Evolutionary conservation across 2,113 vertebrate species (phyloP).

Genomic region (Stercorarius parasiticus): DNA sequence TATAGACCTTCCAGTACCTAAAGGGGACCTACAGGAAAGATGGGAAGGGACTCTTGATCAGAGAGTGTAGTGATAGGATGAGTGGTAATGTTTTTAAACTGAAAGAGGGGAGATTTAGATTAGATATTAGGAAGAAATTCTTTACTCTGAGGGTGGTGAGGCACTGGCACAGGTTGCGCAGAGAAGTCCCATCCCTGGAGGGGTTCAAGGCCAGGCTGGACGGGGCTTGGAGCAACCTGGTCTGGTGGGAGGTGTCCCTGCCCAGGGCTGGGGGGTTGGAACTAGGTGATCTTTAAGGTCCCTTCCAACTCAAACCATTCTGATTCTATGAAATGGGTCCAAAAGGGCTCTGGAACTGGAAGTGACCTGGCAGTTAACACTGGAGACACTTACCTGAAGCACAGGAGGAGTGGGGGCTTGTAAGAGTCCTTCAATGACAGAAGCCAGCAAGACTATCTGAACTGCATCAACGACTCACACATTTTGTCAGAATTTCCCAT

Average conservation of each 20-base stretch:
- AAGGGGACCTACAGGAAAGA: neutral
- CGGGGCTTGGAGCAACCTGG: neutral
- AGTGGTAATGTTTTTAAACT: neutral
- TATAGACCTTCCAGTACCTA: neutral
- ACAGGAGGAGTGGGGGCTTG: fast-evolving
- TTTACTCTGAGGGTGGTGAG: neutral
- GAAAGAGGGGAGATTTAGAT: neutral
- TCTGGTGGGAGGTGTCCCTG: neutral
- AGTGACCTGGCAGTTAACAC: neutral
- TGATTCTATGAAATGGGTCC: too few relatives aligned
- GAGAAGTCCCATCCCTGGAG: neutral
- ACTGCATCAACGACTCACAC: neutral
- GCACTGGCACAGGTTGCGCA: neutral
- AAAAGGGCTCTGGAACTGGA: neutral
- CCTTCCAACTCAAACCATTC: too few relatives aligned
- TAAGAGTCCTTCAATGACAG: neutral
- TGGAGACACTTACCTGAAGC: neutral
- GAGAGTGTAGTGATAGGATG: neutral
- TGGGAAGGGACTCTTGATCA: neutral
- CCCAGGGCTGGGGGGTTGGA: neutral
- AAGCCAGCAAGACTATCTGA: neutral
- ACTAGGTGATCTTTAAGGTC: too few relatives aligned
- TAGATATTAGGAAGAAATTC: neutral
- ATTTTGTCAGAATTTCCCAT: neutral
- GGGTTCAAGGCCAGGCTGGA: neutral